Percentiles rank a stretch among this genome's conserved stretches.
Evolutionary conservation across 2,113 vertebrate species (phyloP).

Genomic region (Sarotherodon lohbergeri): DNA sequence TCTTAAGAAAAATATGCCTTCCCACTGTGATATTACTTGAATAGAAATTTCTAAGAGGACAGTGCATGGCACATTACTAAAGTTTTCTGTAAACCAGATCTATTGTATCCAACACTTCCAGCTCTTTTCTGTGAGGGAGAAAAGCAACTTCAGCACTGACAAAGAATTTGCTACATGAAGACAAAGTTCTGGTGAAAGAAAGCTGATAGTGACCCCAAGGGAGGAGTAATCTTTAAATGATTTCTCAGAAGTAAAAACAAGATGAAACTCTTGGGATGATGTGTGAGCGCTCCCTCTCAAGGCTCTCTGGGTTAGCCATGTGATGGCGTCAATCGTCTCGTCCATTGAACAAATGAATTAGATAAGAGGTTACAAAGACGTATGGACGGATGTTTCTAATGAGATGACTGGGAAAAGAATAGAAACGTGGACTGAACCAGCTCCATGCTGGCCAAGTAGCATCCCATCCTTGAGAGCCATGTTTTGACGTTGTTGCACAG

Average conservation of each 20-base stretch:
- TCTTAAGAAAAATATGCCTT: background rate
- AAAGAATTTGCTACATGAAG: background rate
- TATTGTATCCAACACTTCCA: background rate
- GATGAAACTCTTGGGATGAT: background rate
- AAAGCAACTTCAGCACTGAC: background rate
- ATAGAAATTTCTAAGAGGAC: background rate
- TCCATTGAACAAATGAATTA: background rate
- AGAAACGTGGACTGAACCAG: background rate
- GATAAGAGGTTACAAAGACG: background rate
- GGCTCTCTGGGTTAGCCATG: background rate
- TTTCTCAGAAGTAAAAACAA: background rate
- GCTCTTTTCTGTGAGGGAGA: background rate
- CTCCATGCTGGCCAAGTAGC: background rate
- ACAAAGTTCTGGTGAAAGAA: background rate
- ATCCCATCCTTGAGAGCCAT: background rate
- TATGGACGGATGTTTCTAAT: background rate
- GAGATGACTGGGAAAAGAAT: background rate
- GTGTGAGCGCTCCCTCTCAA: fast-evolving
- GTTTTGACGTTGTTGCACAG: background rate
- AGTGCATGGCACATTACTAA: background rate
- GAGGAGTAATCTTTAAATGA: background rate
- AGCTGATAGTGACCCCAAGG: background rate
- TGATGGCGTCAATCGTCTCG: background rate
- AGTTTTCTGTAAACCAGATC: background rate
- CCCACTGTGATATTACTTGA: background rate